Percentiles rank a stretch among this genome's conserved stretches.
These are phyloP conservation scores for Gobius niger DNA, from an alignment of 2,113 vertebrate species.

Conservation along the genomic window DNA sequence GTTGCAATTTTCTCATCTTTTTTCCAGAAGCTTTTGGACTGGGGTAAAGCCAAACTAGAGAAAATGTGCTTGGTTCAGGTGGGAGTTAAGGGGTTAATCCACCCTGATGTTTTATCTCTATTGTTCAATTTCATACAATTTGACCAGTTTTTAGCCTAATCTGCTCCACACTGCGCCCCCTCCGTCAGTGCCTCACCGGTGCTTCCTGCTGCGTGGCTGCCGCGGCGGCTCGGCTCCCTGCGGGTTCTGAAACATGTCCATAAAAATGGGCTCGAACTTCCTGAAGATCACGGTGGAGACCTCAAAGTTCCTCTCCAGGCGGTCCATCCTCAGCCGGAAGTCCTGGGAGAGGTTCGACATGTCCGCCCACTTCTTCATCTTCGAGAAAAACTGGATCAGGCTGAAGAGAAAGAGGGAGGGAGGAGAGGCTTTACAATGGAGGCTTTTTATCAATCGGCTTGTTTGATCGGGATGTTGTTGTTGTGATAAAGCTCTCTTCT, in stretches of 20 bases:
- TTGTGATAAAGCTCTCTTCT: too few species aligned
- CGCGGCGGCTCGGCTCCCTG: conserved; percentile 82
- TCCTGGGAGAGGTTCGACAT: conserved; percentile 91
- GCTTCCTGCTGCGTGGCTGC: conserved; percentile 89
- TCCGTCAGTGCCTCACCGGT: conserved; percentile 74
- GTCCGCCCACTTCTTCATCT: conserved; percentile 99
- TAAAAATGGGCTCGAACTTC: conserved; percentile 97
- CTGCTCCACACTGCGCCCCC: too few species aligned
- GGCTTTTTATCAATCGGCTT: not conserved
- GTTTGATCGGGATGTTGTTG: too few species aligned
- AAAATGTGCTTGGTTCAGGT: too few species aligned
- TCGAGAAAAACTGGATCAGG: conserved; percentile 97
- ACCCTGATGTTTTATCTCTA: too few species aligned
- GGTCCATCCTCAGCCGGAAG: conserved; percentile 88
- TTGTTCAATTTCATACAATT: too few species aligned
- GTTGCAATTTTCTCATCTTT: too few species aligned
- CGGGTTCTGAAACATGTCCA: conserved; percentile 92
- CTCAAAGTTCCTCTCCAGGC: conserved; percentile 95
- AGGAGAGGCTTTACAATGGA: not conserved
- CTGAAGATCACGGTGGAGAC: conserved; percentile 96
- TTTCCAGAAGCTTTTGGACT: too few species aligned
- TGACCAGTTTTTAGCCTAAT: too few species aligned
- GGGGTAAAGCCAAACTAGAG: too few species aligned
- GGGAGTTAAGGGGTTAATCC: too few species aligned
- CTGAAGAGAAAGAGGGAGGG: conserved; percentile 56